Conservation (phyloP, 2,113 vertebrate genomes). For the Petrocephalus microphthalmus region DNA sequence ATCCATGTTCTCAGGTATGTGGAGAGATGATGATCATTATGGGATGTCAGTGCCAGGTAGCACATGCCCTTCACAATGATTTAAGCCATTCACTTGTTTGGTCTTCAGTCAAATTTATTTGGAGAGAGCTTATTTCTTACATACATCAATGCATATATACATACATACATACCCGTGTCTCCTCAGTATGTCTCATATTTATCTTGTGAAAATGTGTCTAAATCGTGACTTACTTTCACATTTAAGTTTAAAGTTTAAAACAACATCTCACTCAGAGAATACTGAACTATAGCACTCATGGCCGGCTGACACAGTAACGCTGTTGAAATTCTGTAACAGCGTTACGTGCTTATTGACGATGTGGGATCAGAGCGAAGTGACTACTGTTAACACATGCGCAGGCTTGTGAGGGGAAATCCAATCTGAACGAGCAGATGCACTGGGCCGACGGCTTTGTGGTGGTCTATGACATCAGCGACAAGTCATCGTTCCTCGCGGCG, state of each 20-base stretch:
- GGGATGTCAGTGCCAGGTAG: not conserved
- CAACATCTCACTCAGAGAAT: not conserved
- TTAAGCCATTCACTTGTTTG: not conserved
- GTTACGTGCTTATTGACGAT: not conserved
- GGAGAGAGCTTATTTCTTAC: not conserved
- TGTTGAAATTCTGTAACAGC: not conserved
- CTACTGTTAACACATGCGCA: slow-evolving; percentile 36
- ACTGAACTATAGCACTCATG: not conserved
- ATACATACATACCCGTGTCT: not conserved
- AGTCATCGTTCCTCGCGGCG: slow-evolving; percentile 73
- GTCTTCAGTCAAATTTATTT: not conserved
- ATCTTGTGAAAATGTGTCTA: not conserved
- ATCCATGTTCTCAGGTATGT: slow-evolving; percentile 77
- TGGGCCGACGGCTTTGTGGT: slow-evolving; percentile 82
- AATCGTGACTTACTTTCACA: not conserved
- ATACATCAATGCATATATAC: not conserved
- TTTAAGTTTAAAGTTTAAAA: not conserved
- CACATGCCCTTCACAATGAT: not conserved
- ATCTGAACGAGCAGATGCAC: slow-evolving; percentile 65
- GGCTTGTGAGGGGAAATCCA: slow-evolving; percentile 58
- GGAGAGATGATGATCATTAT: slow-evolving; percentile 12
- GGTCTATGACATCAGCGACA: slow-evolving; percentile 81
- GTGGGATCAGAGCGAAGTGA: not conserved
- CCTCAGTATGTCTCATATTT: not conserved
- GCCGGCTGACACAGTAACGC: not conserved